Evolutionary conservation across 2,797 vertebrate genomes (phyloP), one percentile per base, ranked within the genome.

Genomic region (Gadopsis bispinosus): DNA sequence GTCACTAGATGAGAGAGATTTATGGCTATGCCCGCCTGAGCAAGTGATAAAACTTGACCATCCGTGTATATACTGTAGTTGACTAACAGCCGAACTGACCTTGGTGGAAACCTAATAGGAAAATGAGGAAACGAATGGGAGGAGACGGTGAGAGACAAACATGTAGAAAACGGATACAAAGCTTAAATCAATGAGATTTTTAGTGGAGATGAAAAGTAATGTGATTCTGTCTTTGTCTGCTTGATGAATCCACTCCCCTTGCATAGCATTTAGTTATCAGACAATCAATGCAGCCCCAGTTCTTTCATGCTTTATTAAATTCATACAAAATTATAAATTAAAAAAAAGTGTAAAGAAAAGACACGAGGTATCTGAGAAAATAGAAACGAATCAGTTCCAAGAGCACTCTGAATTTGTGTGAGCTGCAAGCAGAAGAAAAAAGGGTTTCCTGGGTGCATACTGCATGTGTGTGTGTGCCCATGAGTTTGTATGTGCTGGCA

Each of bases 1-100:
- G 54, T 83, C 69, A 67, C 31, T 37, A 68, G 14, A 83, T 58
- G 51, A 75, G 60, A 47, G 37, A 73, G 58, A 70, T 81, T 74
- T 77, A 75, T 78, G 16, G 19, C 45, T 7, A 43, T 55, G 66
- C 50, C 54, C n/a, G 7, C 11, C 51, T 51, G 56, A 64, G 69
- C 22, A 62, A 70, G 83, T 60, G 45, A 85, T 83, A 82, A 83
- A 90, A 87, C 11, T 56, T 77, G 60, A 66, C 59, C 69, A 83
- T 70, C 50, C 67, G 8, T 83, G 65, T 69, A 74, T 74, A 60
- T 55, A 26, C 26, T 26, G 26, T 26, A 35, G 41, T 77, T 81
- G 72, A 81, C 59, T 74, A 75, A 89, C 77, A 64, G 71, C 33
- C 16, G 12, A 77, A 68, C 48, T 83, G 78, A 90, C 79, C 85